Percentiles rank a stretch among this genome's conserved stretches.
phyloP scores from a whole-genome alignment of 2,113 vertebrate species.

The Ancistrus triradiatus region DNA sequence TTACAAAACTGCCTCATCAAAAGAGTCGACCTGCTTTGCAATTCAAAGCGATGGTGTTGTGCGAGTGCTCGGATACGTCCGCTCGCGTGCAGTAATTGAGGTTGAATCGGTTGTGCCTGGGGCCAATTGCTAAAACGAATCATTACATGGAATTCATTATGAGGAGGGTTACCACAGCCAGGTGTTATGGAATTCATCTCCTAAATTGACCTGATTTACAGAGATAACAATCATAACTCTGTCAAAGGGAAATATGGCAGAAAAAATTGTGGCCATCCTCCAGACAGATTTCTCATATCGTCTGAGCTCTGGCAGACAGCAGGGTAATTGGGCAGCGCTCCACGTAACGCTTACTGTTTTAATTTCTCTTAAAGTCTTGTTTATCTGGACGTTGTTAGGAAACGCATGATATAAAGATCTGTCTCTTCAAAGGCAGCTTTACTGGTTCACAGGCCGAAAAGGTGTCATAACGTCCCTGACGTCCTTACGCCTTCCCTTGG shows the following conservation, averaged over 20 bases:
- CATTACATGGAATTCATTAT: slow-evolving; percentile 75
- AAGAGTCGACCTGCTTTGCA: slow-evolving; percentile 37
- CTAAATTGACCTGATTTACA: slow-evolving; percentile 71
- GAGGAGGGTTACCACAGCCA: slow-evolving; percentile 62
- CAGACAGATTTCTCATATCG: slow-evolving; percentile 23
- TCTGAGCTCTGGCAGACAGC: not conserved
- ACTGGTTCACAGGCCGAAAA: too few species aligned
- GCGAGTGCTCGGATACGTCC: slow-evolving; percentile 61
- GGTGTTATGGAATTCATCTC: slow-evolving; percentile 73
- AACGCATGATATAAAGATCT: not conserved
- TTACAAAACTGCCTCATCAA: slow-evolving; percentile 13
- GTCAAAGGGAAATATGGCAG: slow-evolving; percentile 60
- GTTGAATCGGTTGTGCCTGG: slow-evolving; percentile 70
- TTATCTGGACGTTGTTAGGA: not conserved
- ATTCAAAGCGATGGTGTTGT: slow-evolving; percentile 58
- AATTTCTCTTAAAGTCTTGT: not conserved
- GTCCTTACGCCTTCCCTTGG: too few species aligned
- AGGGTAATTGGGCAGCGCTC: not conserved
- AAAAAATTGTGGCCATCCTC: slow-evolving; percentile 5
- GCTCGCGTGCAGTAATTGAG: slow-evolving; percentile 68
- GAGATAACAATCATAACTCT: slow-evolving; percentile 66
- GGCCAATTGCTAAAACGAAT: slow-evolving; percentile 75
- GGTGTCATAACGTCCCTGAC: too few species aligned
- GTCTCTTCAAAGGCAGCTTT: too few species aligned
- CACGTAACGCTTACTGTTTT: not conserved